Percentiles rank a stretch among this genome's conserved stretches.
Evolutionary conservation across 2,888 invertebrate genomes (phyloP).

Genomic region (Papilio gigon): DNA sequence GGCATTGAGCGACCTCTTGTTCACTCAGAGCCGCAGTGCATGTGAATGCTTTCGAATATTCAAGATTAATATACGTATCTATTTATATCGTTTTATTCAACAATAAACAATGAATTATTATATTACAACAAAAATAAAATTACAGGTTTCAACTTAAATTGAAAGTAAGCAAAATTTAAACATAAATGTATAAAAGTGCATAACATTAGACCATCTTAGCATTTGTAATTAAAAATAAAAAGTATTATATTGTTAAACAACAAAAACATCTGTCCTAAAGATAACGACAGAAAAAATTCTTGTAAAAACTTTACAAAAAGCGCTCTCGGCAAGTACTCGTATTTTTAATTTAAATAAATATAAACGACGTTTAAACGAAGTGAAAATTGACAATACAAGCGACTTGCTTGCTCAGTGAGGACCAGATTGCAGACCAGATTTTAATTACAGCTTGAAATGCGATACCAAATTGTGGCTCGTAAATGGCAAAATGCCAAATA

Average conservation of each 20-base stretch:
- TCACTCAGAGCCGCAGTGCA: slow-evolving; percentile 12
- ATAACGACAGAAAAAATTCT: too few species aligned
- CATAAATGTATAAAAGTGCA: too few species aligned
- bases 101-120: background rate
- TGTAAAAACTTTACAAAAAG: too few species aligned
- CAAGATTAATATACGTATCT: background rate
- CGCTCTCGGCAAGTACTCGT: background rate
- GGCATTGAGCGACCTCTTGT: slow-evolving; percentile 22
- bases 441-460: slow-evolving; percentile 31
- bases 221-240: too few species aligned
- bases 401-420: slow-evolving; percentile 8
- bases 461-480: slow-evolving; percentile 6
- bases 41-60: slow-evolving; percentile 22
- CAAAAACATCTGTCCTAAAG: too few species aligned
- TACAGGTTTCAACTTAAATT: too few species aligned
- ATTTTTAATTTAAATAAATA: background rate
- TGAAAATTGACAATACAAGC: slow-evolving; percentile 7
- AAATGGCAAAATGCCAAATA: slow-evolving; percentile 32
- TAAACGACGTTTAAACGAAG: background rate
- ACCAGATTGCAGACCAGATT: slow-evolving; percentile 18
- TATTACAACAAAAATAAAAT: too few species aligned
- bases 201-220: too few species aligned
- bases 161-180: too few species aligned
- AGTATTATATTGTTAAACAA: too few species aligned
- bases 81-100: background rate